Percentiles rank a stretch among this genome's conserved stretches.
phyloP scores from a whole-genome alignment of 2,113 vertebrate species.

The Pygoscelis antarcticus region DNA sequence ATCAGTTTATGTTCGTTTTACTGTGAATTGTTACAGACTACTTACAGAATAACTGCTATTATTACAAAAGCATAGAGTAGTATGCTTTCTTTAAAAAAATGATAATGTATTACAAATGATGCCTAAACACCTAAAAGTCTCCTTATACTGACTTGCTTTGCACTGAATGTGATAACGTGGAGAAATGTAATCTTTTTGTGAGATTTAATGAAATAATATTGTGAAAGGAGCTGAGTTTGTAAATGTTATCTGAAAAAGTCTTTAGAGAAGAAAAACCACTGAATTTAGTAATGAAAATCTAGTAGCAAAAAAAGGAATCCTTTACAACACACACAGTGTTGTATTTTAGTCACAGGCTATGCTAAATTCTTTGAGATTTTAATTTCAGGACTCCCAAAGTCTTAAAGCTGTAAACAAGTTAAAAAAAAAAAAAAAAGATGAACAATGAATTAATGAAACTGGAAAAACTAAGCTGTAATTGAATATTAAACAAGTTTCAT shows the following conservation, averaged over 20 bases:
- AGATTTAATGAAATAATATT: not conserved
- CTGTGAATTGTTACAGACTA: not conserved
- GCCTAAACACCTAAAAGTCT: not conserved
- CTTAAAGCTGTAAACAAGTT: not conserved
- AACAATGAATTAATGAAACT: not conserved
- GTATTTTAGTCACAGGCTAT: not conserved
- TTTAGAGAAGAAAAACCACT: not conserved
- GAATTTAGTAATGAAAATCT: not conserved
- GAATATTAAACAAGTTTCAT: not conserved
- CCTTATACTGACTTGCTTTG: not conserved
- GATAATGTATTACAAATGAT: not conserved
- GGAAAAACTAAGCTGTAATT: not conserved
- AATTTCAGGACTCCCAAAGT: not conserved
- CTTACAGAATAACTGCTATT: not conserved
- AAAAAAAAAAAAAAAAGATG: not conserved
- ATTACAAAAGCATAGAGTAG: not conserved
- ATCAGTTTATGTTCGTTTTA: not conserved
- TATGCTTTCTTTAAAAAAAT: not conserved
- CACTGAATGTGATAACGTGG: not conserved
- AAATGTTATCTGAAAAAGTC: not conserved
- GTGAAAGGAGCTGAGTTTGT: not conserved
- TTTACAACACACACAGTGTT: not conserved
- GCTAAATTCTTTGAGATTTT: not conserved
- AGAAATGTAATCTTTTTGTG: not conserved
- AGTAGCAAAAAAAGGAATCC: not conserved